Conservation (phyloP, 2,113 vertebrate genomes). For the Amazona vittata region DNA sequence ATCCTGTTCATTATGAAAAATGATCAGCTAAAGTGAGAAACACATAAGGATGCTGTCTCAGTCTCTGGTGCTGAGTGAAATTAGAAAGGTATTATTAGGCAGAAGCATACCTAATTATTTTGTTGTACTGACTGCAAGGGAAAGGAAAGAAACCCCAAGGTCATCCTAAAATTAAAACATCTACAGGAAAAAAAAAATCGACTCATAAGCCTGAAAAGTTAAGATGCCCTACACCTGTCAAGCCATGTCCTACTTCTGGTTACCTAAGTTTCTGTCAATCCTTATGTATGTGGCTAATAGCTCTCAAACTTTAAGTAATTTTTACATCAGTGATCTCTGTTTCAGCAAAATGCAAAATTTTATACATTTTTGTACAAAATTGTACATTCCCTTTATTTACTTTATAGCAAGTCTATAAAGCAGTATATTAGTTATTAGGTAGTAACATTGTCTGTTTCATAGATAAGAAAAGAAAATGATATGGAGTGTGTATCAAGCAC, state of each 20-base stretch:
- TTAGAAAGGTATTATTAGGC: neutral
- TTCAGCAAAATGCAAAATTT: neutral
- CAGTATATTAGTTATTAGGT: neutral
- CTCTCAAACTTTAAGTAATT: neutral
- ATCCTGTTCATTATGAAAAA: neutral
- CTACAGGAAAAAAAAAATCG: neutral
- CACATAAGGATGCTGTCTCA: neutral
- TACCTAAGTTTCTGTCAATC: neutral
- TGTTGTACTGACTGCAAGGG: neutral
- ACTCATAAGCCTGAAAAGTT: neutral
- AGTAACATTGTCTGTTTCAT: neutral
- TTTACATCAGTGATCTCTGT: neutral
- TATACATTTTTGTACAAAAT: neutral
- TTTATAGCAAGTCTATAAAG: neutral
- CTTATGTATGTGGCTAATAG: neutral
- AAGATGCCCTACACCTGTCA: neutral
- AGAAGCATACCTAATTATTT: neutral
- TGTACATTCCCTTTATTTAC: neutral
- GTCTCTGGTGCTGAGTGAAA: neutral
- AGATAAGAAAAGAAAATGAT: neutral
- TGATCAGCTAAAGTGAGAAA: neutral
- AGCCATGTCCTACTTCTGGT: neutral
- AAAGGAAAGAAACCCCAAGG: neutral
- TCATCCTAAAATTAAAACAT: neutral
- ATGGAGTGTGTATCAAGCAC: neutral